Evolutionary conservation across 2,113 vertebrate genomes (phyloP).

Genomic region (Clinocottus analis): DNA sequence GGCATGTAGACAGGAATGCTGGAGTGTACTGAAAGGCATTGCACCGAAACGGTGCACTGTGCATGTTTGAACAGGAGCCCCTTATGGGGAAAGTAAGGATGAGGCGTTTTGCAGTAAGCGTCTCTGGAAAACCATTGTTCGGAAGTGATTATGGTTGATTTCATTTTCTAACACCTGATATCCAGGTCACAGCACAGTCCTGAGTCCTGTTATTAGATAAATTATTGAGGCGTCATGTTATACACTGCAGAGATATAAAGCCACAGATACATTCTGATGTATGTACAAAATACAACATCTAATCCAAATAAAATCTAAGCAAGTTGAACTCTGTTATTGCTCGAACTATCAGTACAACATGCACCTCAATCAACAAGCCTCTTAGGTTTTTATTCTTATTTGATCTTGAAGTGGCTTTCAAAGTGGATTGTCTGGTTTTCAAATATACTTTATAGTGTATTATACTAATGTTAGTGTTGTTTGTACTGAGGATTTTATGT

Average conservation of each 20-base stretch:
- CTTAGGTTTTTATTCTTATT: no score
- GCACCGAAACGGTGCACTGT: slow-evolving; percentile 15
- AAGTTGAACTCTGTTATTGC: no score
- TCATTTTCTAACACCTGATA: slow-evolving; percentile 7
- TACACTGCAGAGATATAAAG: neutral
- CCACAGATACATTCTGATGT: neutral
- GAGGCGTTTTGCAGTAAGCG: neutral
- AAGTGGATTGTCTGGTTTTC: no score
- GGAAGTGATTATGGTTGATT: neutral
- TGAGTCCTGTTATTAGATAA: neutral
- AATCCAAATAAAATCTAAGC: no score
- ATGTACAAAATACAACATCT: no score
- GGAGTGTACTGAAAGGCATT: slow-evolving; percentile 14
- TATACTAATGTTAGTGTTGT: neutral
- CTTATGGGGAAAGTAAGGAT: slow-evolving; percentile 12
- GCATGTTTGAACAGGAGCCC: slow-evolving; percentile 53
- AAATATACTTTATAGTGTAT: neutral
- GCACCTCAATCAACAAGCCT: no score
- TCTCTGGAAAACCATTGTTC: neutral
- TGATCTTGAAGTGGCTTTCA: no score
- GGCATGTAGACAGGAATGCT: slow-evolving; percentile 58
- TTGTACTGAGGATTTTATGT: no score
- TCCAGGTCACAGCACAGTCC: neutral
- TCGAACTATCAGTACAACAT: no score
- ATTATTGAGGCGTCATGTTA: neutral